Conservation (phyloP, 2,797 vertebrate species). For the Gastrophryne carolinensis region DNA sequence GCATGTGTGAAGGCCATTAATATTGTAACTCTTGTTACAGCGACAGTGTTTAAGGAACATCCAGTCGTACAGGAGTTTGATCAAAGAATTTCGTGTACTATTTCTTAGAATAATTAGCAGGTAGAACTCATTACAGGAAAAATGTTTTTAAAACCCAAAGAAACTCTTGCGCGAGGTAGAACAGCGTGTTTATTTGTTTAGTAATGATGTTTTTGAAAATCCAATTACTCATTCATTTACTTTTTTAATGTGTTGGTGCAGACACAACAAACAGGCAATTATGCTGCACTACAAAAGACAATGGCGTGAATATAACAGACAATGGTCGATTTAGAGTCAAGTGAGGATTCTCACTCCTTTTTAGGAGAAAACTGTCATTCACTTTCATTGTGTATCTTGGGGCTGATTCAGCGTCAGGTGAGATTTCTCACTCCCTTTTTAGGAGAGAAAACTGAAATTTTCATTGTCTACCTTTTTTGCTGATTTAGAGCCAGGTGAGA, state of each 20-base stretch:
- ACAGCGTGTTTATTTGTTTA: background rate
- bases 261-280: background rate
- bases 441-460: too few relatives aligned
- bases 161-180: background rate
- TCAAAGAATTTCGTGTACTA: slow-evolving; percentile 12
- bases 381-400: too few relatives aligned
- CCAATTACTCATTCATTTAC: slow-evolving; percentile 25
- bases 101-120: slow-evolving; percentile 1
- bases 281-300: background rate
- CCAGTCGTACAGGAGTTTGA: background rate
- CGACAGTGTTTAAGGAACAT: background rate
- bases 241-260: background rate
- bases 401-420: too few relatives aligned
- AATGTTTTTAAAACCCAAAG: background rate
- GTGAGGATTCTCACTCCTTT: too few relatives aligned
- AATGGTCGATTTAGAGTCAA: too few relatives aligned
- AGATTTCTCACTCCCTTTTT: too few relatives aligned
- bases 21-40: background rate
- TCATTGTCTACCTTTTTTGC: too few relatives aligned
- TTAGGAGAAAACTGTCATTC: too few relatives aligned
- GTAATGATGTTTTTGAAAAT: slow-evolving; percentile 27
- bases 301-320: background rate
- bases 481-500: too few relatives aligned
- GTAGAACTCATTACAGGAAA: slow-evolving; percentile 13
- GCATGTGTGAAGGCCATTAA: background rate